Base-by-base conservation (phyloP, 2,113 vertebrate species). In the Psilopogon haemacephalus region DNA sequence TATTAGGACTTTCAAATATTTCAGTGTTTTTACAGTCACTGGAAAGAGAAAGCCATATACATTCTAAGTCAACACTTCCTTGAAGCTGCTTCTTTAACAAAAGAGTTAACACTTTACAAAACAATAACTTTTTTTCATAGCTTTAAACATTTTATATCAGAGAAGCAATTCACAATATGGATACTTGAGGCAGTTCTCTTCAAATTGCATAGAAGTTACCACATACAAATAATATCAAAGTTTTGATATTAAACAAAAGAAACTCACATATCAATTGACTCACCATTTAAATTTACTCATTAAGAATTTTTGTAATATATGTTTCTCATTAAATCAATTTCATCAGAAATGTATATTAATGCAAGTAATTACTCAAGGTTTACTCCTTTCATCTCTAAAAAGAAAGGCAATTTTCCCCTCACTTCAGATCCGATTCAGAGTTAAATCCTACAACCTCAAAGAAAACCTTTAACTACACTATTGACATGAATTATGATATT, bases 71-170 rank as follows among this genome's bases (percentile, higher is more conserved):
- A 90, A 74, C 12, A 60, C 86, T 91, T 95, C 13, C 44, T 93
- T 88, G 82, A 91, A 92, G 44, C 65, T 85, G 20, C 48, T 95
- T 58, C 87, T 95, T 93, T 76, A 97, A 93, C 17, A 62, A 35
- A 40, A 96, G 84, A 87, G 82, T 50, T 23, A 74, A 79, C 30
- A 65, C 72, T 80, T 95, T 94, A 88, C 46, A 86, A 94, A 93
- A 37, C 38, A 93, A n/a, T 33, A 40, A 54, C n/a, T 95, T 83
- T 62, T 12, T 12, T 54, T 80, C 83, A 48, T 38, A 82, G 76
- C n/a, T 79, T 93, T 69, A 89, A 95, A 68, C 59, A 65, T 84
- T 91, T 92, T 80, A 7, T 56, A 89, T 35, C 21, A 91, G 55
- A 48, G 52, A 77, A 83, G 46, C 30, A 88, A 63, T 74, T 90